Evolutionary conservation across 2,888 invertebrate genomes (phyloP).

Genomic region (Acronicta aceris): DNA sequence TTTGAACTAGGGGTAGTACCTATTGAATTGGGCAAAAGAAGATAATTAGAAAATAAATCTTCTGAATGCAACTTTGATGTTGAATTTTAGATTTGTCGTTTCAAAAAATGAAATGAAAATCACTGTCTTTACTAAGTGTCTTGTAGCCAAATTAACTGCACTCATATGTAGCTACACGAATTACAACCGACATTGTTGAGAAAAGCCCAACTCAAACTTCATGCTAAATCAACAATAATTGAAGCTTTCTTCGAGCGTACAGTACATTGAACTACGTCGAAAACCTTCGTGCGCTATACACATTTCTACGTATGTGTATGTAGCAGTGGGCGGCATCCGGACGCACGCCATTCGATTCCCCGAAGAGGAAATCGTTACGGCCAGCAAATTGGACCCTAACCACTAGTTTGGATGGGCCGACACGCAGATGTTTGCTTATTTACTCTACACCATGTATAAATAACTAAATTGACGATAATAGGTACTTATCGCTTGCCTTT

Average conservation of each 20-base stretch:
- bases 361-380: conserved; percentile 88
- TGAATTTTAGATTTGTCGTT: no score
- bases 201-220: conserved; percentile 9
- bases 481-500: conserved; percentile 51
- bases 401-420: conserved; percentile 76
- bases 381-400: conserved; percentile 87
- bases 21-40: no score
- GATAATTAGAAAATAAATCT: no score
- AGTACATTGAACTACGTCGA: conserved; percentile 49
- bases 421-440: conserved; percentile 81
- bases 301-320: conserved; percentile 49
- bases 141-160: no score
- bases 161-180: conserved; percentile 3
- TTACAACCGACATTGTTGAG: conserved; percentile 8
- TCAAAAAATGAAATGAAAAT: no score
- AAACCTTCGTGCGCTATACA: conserved; percentile 43
- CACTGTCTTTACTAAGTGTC: no score
- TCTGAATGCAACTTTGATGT: no score
- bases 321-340: conserved; percentile 79
- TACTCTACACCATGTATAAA: conserved; percentile 66
- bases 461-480: conserved; percentile 69
- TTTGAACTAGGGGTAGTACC: no score
- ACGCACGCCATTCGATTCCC: conserved; percentile 88
- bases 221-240: conserved; percentile 49
- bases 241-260: conserved; percentile 45